Percentiles rank a stretch among this genome's conserved stretches.
Conservation (phyloP, 2,113 vertebrate species). For the Hyaena hyaena region DNA sequence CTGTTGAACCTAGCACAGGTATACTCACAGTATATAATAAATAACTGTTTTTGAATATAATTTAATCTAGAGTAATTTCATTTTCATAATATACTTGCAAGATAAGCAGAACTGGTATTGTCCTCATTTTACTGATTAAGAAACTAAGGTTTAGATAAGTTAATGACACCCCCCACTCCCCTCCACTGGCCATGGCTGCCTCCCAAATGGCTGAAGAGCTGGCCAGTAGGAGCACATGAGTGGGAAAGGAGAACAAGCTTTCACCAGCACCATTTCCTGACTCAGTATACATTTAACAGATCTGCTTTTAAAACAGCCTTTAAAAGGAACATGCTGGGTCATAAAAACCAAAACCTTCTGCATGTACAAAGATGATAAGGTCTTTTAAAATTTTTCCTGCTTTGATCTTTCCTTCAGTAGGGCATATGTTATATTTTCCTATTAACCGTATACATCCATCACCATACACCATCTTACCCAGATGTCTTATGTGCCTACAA, state of each 20-base stretch:
- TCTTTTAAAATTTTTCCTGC: background rate
- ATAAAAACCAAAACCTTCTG: conserved; percentile 49
- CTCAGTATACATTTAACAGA: background rate
- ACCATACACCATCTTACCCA: conserved; percentile 6
- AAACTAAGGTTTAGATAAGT: background rate
- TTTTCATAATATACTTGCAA: background rate
- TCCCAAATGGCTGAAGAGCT: background rate
- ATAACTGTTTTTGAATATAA: conserved; percentile 5
- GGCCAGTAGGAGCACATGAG: background rate
- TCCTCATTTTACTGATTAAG: background rate
- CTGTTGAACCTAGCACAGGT: background rate
- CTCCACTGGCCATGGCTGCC: background rate
- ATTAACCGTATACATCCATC: background rate
- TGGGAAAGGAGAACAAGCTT: background rate
- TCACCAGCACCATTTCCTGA: background rate
- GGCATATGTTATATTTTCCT: conserved; percentile 21
- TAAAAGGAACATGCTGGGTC: conserved; percentile 32
- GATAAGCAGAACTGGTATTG: background rate
- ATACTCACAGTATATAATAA: background rate
- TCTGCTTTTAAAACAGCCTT: conserved; percentile 36
- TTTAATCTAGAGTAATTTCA: background rate
- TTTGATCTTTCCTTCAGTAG: conserved; percentile 56
- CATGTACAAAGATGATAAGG: background rate
- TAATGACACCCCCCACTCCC: background rate
- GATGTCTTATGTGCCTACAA: background rate